These are phyloP conservation scores for Agonum fuliginosum DNA, from an alignment of 2,888 invertebrate species.

Conservation along the genomic window DNA sequence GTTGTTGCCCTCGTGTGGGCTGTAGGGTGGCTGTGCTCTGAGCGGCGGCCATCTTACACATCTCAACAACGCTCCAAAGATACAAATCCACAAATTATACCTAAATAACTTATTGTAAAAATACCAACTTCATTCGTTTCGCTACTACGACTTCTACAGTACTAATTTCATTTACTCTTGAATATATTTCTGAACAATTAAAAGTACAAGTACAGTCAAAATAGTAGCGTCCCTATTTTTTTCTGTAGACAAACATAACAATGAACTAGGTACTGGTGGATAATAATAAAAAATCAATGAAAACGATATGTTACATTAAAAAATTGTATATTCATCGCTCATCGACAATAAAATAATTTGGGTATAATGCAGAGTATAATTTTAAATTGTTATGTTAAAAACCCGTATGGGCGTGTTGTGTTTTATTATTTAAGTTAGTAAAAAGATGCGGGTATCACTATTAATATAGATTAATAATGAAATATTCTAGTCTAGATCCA, in stretches of 20 bases:
- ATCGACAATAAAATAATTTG: slow-evolving; percentile 10
- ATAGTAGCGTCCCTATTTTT: slow-evolving; percentile 33
- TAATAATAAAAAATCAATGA: slow-evolving; percentile 19
- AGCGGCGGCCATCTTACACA: slow-evolving; percentile 63
- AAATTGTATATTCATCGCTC: slow-evolving; percentile 17
- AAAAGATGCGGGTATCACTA: slow-evolving; percentile 47
- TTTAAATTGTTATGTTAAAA: slow-evolving; percentile 46
- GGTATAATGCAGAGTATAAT: slow-evolving; percentile 19
- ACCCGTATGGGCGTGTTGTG: slow-evolving; percentile 54
- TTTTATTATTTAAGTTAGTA: slow-evolving; percentile 46
- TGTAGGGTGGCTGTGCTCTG: slow-evolving; percentile 62
- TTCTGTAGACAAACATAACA: background rate
- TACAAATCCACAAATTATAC: slow-evolving; percentile 15
- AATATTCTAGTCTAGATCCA: background rate
- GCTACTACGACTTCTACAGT: too few relatives aligned
- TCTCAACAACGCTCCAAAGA: slow-evolving; percentile 30
- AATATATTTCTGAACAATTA: too few relatives aligned
- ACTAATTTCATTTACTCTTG: too few relatives aligned
- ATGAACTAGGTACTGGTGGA: slow-evolving; percentile 6
- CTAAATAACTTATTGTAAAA: too few relatives aligned
- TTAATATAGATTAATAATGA: slow-evolving; percentile 27
- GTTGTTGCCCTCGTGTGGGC: slow-evolving; percentile 63
- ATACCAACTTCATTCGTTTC: background rate
- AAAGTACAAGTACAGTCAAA: background rate
- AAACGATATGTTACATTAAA: background rate